Base-by-base conservation (phyloP, 2,797 vertebrate genomes). In the Mormyrops boulengeri region DNA sequence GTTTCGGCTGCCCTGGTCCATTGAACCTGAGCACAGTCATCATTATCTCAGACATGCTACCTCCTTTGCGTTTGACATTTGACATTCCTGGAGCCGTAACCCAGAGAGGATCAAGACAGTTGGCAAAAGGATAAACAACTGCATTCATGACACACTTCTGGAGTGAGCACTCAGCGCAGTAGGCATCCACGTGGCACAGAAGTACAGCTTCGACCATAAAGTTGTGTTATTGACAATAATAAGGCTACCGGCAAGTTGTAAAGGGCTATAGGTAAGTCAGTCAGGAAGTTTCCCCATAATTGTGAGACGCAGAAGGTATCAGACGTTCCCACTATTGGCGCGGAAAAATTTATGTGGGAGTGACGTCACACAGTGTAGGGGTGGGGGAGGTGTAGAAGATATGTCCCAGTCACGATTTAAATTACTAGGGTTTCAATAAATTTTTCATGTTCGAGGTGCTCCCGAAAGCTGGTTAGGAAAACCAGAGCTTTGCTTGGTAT, bases 321-420 rank as follows among this genome's bases (percentile, higher is more conserved):
- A 80, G 7, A 44, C 4, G 14, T 47, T 55, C n/a, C 4, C 4
- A n/a, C 34, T 60, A 34, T 49, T 41, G 7, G 4, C 41, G 38
- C 47, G 14, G 57, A 7, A 14, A 52, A 52, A 47, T 14, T 8
- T 38, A 22, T 47, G 52, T 49, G 12, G 9, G 69, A 89, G 86
- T 11, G 52, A 55, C 90, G 57, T 91, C 90, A 34, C 84, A 85
- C 84, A 88, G 69, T 17, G 88, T 26, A 34, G 26, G 44, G 17
- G 53, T 30, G 8, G 22, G 85, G 66, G 55, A 88, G 52, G 26
- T 55, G 73, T 44, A 77, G 0, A 6, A 90, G 91, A 93, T 92
- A 92, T 92, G 22, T 57, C 57, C 4, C 89, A 87, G 90, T 90
- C 90, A 91, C 89, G 89, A 92, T 93, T 91, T 91, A 91, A 91